These are phyloP conservation scores for Sebastes steindachneri DNA, from an alignment of 2,797 vertebrate genomes.

Conservation along the genomic window DNA sequence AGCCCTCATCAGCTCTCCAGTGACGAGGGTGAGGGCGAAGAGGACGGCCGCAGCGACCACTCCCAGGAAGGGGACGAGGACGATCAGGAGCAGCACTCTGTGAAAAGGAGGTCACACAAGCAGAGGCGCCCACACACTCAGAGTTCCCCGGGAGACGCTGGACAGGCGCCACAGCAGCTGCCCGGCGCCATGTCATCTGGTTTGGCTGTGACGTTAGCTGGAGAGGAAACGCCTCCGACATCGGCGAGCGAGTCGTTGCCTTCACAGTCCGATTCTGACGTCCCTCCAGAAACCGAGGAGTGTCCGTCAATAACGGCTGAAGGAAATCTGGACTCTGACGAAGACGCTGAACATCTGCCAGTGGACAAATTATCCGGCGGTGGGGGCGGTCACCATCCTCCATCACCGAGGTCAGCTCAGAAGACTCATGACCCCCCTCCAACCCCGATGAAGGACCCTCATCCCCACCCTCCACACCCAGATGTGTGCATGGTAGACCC, in stretches of 20 bases:
- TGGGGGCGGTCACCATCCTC: constrained; percentile 82
- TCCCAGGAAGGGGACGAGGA: constrained; percentile 78
- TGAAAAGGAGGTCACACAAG: constrained; percentile 86
- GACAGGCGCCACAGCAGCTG: constrained; percentile 68
- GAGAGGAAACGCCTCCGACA: constrained; percentile 96
- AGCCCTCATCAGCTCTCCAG: constrained; percentile 88
- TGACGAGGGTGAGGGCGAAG: constrained; percentile 89
- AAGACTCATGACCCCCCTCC: constrained; percentile 90
- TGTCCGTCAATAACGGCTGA: constrained; percentile 98
- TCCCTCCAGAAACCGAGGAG: constrained; percentile 97
- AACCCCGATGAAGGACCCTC: constrained; percentile 88
- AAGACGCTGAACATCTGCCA: constrained; percentile 96
- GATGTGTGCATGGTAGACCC: constrained; percentile 99
- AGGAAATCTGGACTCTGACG: constrained; percentile 96
- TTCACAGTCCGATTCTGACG: constrained; percentile 96
- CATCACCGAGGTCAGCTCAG: constrained; percentile 79
- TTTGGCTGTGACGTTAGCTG: constrained; percentile 77
- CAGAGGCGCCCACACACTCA: constrained; percentile 73
- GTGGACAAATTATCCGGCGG: constrained; percentile 89
- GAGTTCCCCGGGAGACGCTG: constrained; percentile 68
- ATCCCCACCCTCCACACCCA: constrained; percentile 91
- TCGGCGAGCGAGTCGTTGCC: constrained; percentile 94
- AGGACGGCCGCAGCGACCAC: constrained; percentile 77
- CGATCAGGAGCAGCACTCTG: constrained; percentile 82
- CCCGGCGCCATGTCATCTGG: constrained; percentile 76